A percentile compares a stretch with the other conserved stretches of the same genome.
phyloP scores from a whole-genome alignment of 2,797 vertebrate genomes.

The Limnodromus scolopaceus region DNA sequence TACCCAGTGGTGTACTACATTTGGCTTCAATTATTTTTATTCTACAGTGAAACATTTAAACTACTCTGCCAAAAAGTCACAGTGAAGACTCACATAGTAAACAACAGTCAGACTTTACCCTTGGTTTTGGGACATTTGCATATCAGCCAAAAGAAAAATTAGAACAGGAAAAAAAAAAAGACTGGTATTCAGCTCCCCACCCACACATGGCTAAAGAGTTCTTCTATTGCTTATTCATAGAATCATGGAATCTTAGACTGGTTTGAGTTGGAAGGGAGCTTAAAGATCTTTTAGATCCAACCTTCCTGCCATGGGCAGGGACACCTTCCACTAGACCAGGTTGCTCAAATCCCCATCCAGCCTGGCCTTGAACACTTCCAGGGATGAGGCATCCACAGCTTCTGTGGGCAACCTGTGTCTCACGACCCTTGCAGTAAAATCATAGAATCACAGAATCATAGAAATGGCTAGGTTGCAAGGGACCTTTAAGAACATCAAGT shows the following conservation, averaged over 20 bases:
- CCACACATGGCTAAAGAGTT: neutral
- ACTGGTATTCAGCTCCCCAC: neutral
- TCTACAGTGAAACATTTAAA: neutral
- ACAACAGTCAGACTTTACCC: neutral
- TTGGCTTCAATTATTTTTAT: neutral
- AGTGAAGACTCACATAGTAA: neutral
- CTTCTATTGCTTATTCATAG: neutral
- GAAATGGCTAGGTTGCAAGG: too few species aligned
- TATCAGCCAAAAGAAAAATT: neutral
- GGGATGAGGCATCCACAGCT: neutral
- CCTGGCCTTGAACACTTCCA: neutral
- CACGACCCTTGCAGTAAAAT: neutral
- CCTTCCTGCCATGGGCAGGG: neutral
- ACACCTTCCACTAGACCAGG: neutral
- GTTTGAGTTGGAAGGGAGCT: neutral
- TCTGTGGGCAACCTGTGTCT: neutral
- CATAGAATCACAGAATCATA: too few species aligned
- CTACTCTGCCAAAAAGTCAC: neutral
- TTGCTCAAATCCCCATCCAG: neutral
- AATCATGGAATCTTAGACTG: neutral
- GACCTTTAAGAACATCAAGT: too few species aligned
- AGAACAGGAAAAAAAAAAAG: neutral
- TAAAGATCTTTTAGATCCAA: neutral
- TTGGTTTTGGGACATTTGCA: neutral
- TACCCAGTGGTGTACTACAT: neutral